These are phyloP conservation scores for Hesperia comma DNA, from an alignment of 2,888 invertebrate species.

Conservation along the genomic window DNA sequence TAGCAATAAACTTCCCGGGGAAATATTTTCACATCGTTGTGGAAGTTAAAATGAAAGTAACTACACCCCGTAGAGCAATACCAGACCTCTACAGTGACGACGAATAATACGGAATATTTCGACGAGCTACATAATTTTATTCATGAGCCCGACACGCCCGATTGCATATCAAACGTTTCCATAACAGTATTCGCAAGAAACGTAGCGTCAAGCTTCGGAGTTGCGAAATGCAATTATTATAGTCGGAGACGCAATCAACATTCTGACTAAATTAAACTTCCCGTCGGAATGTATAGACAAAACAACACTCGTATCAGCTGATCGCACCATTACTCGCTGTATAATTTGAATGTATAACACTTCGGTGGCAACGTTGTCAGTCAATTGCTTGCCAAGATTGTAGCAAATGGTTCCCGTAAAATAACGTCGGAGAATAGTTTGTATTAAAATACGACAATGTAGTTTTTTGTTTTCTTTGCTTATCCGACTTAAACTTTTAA, in stretches of 20 bases:
- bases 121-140: slow-evolving; percentile 75
- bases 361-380: not conserved
- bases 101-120: slow-evolving; percentile 74
- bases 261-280: slow-evolving; percentile 42
- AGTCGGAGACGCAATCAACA: slow-evolving; percentile 42
- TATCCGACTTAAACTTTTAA: too few relatives aligned
- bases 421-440: too few relatives aligned
- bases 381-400: too few relatives aligned
- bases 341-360: not conserved
- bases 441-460: too few relatives aligned
- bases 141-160: slow-evolving; percentile 67
- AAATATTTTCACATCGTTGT: slow-evolving; percentile 83
- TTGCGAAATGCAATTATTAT: slow-evolving; percentile 43
- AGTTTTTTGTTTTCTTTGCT: too few relatives aligned
- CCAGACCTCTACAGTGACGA: slow-evolving; percentile 60
- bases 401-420: too few relatives aligned
- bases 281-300: slow-evolving; percentile 24
- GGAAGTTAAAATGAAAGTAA: slow-evolving; percentile 82
- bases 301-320: slow-evolving; percentile 22
- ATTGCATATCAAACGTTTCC: slow-evolving; percentile 60
- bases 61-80: slow-evolving; percentile 76
- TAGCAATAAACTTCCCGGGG: slow-evolving; percentile 75
- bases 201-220: slow-evolving; percentile 40
- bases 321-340: not conserved
- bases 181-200: slow-evolving; percentile 56